Evolutionary conservation across 2,113 vertebrate species (phyloP).

Genomic region (Bambusicola thoracicus): DNA sequence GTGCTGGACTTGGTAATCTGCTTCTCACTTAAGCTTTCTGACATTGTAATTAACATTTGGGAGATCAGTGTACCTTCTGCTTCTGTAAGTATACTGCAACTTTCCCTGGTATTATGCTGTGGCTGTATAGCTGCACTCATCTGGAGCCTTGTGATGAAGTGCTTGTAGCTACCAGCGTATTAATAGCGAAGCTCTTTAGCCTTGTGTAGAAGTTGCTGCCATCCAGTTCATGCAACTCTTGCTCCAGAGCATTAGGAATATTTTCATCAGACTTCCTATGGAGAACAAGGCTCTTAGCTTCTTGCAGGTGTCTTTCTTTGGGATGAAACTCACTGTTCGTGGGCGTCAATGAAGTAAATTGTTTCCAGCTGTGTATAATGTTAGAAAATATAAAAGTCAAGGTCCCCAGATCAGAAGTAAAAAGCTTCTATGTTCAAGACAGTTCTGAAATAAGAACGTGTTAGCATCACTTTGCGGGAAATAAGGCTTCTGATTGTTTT

Average conservation of each 20-base stretch:
- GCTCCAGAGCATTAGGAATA: neutral
- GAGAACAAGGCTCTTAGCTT: neutral
- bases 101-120: neutral
- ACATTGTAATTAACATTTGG: neutral
- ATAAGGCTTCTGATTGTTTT: neutral
- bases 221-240: neutral
- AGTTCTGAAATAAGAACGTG: rapidly evolving
- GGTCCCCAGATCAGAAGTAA: neutral
- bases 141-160: neutral
- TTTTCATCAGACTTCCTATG: neutral
- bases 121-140: neutral
- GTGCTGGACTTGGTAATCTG: neutral
- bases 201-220: neutral
- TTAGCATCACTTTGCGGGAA: neutral
- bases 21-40: neutral
- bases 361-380: neutral
- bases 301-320: neutral
- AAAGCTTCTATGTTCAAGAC: neutral
- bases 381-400: neutral
- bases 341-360: neutral
- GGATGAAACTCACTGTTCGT: neutral
- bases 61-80: neutral
- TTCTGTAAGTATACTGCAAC: neutral
- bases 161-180: neutral
- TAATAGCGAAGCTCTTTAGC: neutral